Conservation (phyloP, 2,888 invertebrate genomes). For the Rosalia funebris region DNA sequence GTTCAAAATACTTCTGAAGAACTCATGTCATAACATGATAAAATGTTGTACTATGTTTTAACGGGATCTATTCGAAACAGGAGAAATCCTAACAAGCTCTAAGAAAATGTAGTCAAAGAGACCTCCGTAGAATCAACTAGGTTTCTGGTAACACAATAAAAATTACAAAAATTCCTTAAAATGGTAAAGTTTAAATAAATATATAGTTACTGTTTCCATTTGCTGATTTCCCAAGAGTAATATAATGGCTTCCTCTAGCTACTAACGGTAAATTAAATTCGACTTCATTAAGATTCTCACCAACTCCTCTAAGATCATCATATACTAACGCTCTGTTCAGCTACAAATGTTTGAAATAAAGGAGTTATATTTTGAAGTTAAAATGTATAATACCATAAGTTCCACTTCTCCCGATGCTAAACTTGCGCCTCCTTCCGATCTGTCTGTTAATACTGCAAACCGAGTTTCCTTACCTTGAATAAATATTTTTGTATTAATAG, state of each 20-base stretch:
- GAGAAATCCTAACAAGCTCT: too few relatives aligned
- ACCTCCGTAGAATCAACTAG: too few relatives aligned
- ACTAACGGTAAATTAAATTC: conserved; percentile 73
- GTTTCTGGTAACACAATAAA: too few relatives aligned
- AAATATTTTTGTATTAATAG: conserved; percentile 75
- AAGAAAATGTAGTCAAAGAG: too few relatives aligned
- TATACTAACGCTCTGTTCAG: conserved; percentile 48
- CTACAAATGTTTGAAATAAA: too few relatives aligned
- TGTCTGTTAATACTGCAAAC: conserved; percentile 69
- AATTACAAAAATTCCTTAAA: too few relatives aligned
- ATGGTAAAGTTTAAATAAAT: not conserved
- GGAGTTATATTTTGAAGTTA: too few relatives aligned
- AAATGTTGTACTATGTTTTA: too few relatives aligned
- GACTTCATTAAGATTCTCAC: conserved; percentile 86
- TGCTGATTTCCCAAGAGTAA: conserved; percentile 36
- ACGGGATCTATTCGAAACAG: too few relatives aligned
- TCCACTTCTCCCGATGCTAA: conserved; percentile 71
- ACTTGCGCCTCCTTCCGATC: conserved; percentile 72
- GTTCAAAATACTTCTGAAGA: too few relatives aligned
- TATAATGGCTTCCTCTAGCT: conserved; percentile 67
- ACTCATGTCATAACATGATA: too few relatives aligned
- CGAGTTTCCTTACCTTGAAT: conserved; percentile 64
- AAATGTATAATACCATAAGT: conserved; percentile 75
- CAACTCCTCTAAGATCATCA: conserved; percentile 84
- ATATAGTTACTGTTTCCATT: conserved; percentile 22